These are phyloP conservation scores for Machimus atricapillus DNA, from an alignment of 2,888 invertebrate species.

Conservation along the genomic window DNA sequence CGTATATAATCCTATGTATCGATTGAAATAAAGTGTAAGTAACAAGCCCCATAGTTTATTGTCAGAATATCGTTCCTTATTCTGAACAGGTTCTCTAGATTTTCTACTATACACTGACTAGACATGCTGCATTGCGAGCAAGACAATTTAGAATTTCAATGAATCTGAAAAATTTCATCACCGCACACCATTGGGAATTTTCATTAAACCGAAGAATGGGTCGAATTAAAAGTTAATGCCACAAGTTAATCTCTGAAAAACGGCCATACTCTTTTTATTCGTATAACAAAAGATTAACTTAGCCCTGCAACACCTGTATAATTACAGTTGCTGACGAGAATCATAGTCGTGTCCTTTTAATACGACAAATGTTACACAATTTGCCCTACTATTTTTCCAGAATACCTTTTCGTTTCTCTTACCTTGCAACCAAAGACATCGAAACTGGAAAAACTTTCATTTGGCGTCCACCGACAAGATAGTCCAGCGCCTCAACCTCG, in stretches of 20 bases:
- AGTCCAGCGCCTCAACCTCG: conserved; percentile 66
- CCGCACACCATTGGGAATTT: not conserved
- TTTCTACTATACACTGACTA: not conserved
- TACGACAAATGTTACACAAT: not conserved
- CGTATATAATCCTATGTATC: too few species aligned
- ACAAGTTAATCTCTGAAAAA: not conserved
- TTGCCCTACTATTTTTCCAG: not conserved
- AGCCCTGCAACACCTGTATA: not conserved
- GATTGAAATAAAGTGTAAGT: too few species aligned
- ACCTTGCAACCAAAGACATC: conserved; percentile 86
- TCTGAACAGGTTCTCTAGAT: not conserved
- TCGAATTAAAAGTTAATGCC: not conserved
- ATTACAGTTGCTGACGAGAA: not conserved
- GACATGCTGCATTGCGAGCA: not conserved
- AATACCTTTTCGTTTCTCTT: conserved; percentile 44
- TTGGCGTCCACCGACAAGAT: conserved; percentile 80
- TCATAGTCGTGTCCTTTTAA: not conserved
- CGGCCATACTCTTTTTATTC: not conserved
- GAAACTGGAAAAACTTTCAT: conserved; percentile 85
- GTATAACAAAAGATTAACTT: not conserved
- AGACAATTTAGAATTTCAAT: not conserved
- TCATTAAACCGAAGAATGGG: not conserved
- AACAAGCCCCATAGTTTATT: too few species aligned
- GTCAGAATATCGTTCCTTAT: too few species aligned
- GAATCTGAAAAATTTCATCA: not conserved